Base-by-base conservation (phyloP, 1,140 invertebrate species). In the Anadara kagoshimensis region DNA sequence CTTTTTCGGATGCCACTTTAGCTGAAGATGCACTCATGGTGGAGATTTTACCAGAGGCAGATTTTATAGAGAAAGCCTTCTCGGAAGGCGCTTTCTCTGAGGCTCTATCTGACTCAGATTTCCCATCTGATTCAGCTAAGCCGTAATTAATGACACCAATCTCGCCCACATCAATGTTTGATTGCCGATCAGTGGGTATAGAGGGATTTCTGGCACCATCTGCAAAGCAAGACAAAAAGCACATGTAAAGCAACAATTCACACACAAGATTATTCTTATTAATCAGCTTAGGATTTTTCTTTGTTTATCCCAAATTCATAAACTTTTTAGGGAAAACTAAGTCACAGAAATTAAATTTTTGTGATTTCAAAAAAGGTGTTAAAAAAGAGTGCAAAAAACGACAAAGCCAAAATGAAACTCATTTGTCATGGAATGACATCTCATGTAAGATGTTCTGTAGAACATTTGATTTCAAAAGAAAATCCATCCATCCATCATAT, bases 81-180 rank as follows among this genome's bases (percentile, higher is more conserved):
- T 70, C 68, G n/a, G 68, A 70, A 11, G 29, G 24, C 24, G 45
- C 58, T 44, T 75, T 75, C 36, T 73, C 70, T 16, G 62, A 66
- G n/a, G 49, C 20, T 53, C 57, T 66, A 41, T 66, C 59, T 14
- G 45, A 75, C 49, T 57, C 29, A 12, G 59, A 41, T 36, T 36
- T 36, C 7, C 2, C 36, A 51, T 64, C 62, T 51, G 64, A 73
- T n/a, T 76, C 69, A 3, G 63, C 69, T 14, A 61, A 73, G 18
- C 78, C 80, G 69, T 84, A 86, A 47, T 78, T 78, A n/a, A 86
- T 82, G 53, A 84, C 78, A 62, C 79, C 85, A 54, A 82, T 61
- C 36, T 85, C 82, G 43, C 83, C 82, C 41, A 84, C 65, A 59
- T 86, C 81, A 45, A 53, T 75, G 11, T 67, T 69, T 16, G 80